A percentile compares a stretch with the other conserved stretches of the same genome.
phyloP scores from a whole-genome alignment of 2,113 vertebrate species.

The Lepidothrix coronata region DNA sequence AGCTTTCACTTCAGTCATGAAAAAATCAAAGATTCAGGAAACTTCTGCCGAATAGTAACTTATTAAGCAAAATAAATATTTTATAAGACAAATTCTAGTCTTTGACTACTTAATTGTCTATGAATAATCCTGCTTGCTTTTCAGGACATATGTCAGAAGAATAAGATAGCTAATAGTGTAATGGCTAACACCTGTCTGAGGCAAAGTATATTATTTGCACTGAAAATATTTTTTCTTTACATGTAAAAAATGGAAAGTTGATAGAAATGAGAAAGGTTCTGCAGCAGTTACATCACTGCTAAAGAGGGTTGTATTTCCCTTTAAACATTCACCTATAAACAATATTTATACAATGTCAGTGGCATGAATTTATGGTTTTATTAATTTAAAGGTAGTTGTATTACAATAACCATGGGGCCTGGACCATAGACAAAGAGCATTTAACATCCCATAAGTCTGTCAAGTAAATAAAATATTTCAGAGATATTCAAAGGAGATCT shows the following conservation, averaged over 20 bases:
- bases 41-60: background rate
- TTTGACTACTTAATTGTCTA: background rate
- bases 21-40: constrained; percentile 31
- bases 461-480: background rate
- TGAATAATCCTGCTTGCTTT: background rate
- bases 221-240: background rate
- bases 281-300: background rate
- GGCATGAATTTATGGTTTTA: background rate
- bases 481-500: background rate
- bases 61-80: constrained; percentile 13
- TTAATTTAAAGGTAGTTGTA: background rate
- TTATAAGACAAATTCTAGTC: background rate
- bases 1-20: background rate
- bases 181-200: background rate
- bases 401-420: background rate
- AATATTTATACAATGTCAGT: background rate
- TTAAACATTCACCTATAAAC: background rate
- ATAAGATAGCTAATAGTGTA: background rate
- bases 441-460: background rate
- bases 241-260: background rate
- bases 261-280: background rate
- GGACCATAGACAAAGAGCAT: background rate
- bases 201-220: background rate
- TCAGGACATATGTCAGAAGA: background rate
- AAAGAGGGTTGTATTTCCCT: background rate